Evolutionary conservation across 2,113 vertebrate species (phyloP).

Genomic region (Cephalopholis sonnerati): DNA sequence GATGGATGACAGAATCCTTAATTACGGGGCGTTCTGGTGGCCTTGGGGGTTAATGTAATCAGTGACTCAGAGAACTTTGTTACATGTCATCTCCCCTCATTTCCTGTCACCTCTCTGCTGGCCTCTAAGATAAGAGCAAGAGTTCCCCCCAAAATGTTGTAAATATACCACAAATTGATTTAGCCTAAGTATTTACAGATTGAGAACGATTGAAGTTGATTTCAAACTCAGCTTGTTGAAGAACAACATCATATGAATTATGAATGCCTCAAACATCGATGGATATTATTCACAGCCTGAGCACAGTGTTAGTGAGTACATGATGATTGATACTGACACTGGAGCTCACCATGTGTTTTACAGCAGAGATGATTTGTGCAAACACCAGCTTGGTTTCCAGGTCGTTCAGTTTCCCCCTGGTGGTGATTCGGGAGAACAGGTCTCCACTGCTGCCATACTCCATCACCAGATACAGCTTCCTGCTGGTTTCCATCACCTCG

Average conservation of each 20-base stretch:
- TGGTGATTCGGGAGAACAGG: slow-evolving; percentile 83
- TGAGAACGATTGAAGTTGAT: too few species aligned
- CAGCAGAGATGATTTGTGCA: slow-evolving; percentile 84
- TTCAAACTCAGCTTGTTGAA: not conserved
- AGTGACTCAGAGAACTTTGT: not conserved
- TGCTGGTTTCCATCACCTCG: slow-evolving; percentile 84
- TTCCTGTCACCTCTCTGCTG: not conserved
- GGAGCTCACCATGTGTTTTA: slow-evolving; percentile 86
- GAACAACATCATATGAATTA: not conserved
- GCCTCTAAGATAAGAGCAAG: not conserved
- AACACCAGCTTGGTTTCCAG: slow-evolving; percentile 84
- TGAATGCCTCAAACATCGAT: not conserved
- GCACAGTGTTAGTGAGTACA: not conserved
- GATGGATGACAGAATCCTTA: too few species aligned
- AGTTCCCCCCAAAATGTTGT: not conserved
- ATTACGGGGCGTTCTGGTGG: not conserved
- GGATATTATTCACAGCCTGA: not conserved
- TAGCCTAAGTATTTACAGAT: not conserved
- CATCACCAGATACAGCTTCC: slow-evolving; percentile 83
- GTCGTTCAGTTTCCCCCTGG: slow-evolving; percentile 81
- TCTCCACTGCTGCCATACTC: slow-evolving; percentile 87
- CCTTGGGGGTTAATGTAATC: not conserved
- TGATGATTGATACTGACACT: not conserved
- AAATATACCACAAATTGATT: not conserved
- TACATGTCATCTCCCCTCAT: not conserved